phyloP scores from a whole-genome alignment of 2,888 invertebrate species.

The Brenthis ino region DNA sequence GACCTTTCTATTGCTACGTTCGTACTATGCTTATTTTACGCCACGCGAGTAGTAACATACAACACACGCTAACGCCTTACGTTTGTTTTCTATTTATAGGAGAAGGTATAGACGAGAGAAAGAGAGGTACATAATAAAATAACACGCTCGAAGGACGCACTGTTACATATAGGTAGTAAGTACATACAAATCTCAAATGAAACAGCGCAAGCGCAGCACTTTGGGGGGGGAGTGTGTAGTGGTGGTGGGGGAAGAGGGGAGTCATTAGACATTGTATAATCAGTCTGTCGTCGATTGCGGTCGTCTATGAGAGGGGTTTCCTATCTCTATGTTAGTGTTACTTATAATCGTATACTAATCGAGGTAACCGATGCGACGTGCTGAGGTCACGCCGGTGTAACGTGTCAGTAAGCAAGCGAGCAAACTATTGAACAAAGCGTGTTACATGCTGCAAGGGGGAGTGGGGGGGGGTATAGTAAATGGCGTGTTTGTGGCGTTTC shows the following conservation, averaged over 20 bases:
- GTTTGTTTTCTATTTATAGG: not conserved
- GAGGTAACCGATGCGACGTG: conserved; percentile 16
- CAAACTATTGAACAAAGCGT: no score
- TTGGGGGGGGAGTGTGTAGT: no score
- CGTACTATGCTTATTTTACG: conserved; percentile 2
- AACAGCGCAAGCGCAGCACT: no score
- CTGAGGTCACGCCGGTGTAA: not conserved
- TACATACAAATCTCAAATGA: conserved; percentile 1
- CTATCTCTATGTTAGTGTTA: not conserved
- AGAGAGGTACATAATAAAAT: not conserved
- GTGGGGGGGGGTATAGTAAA: not conserved
- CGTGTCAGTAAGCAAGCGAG: no score
- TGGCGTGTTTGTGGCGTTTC: not conserved
- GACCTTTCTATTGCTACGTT: conserved; percentile 22
- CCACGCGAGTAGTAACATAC: not conserved
- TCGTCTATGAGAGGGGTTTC: not conserved
- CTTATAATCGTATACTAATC: conserved; percentile 20
- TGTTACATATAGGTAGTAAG: conserved; percentile 4
- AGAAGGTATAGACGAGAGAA: not conserved
- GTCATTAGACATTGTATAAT: not conserved
- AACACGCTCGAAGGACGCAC: not conserved
- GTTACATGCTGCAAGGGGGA: not conserved
- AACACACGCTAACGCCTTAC: not conserved
- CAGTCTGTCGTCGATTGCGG: not conserved
- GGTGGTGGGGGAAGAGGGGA: no score